These are phyloP conservation scores for Otus scops DNA, from an alignment of 2,797 vertebrate species.

Conservation along the genomic window DNA sequence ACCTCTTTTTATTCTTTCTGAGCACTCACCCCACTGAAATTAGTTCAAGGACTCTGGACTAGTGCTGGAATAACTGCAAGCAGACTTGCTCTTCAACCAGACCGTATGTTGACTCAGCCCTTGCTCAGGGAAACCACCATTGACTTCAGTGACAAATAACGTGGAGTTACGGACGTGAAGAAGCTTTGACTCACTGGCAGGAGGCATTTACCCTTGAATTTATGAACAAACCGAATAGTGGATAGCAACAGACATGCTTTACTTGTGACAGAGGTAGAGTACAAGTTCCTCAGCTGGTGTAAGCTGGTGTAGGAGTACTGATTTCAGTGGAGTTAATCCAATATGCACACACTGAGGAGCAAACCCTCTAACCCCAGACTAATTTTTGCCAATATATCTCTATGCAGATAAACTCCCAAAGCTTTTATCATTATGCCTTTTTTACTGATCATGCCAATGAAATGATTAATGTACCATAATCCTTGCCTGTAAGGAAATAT, in stretches of 20 bases:
- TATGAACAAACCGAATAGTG: not conserved
- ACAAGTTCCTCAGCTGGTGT: constrained; percentile 6
- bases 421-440: constrained; percentile 27
- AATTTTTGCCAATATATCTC: constrained; percentile 31
- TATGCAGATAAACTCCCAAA: constrained; percentile 49
- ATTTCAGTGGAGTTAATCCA: not conserved
- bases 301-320: not conserved
- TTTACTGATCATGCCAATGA: constrained; percentile 35
- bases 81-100: not conserved
- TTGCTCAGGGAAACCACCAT: constrained; percentile 29
- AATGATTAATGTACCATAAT: constrained; percentile 1
- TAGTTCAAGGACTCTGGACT: not conserved
- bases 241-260: not conserved
- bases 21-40: not conserved
- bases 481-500: constrained; percentile 26
- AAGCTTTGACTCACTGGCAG: not conserved
- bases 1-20: not conserved
- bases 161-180: not conserved
- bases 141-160: not conserved
- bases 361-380: not conserved
- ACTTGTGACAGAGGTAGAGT: not conserved
- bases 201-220: constrained; percentile 10
- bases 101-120: not conserved
- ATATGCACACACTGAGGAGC: not conserved
- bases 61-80: not conserved